These are phyloP conservation scores for Sebastes oblongus DNA, from an alignment of 2,797 vertebrate genomes.

Conservation along the genomic window DNA sequence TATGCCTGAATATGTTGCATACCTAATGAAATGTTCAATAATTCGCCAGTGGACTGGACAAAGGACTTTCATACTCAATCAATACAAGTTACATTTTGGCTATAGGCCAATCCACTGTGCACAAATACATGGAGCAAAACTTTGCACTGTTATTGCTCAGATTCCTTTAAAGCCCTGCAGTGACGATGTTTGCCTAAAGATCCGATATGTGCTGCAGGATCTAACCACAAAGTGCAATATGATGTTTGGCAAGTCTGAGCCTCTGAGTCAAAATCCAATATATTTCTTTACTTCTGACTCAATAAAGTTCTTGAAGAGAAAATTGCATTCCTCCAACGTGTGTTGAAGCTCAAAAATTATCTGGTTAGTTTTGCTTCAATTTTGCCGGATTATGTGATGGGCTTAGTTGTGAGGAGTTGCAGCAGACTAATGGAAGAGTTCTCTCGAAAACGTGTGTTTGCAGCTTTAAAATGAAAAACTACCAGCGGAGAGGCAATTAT, in stretches of 20 bases:
- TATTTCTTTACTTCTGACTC: slow-evolving; percentile 58
- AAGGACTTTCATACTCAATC: slow-evolving; percentile 8
- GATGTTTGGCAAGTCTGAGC: slow-evolving; percentile 60
- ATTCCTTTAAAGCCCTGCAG: slow-evolving; percentile 26
- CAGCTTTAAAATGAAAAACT: slow-evolving; percentile 29
- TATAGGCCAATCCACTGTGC: neutral
- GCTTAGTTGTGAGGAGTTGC: slow-evolving; percentile 46
- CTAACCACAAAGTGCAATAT: slow-evolving; percentile 53
- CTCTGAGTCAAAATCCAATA: slow-evolving; percentile 65
- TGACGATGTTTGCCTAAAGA: slow-evolving; percentile 56
- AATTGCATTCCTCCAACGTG: slow-evolving; percentile 48
- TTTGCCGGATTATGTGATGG: slow-evolving; percentile 57
- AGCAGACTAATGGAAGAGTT: slow-evolving; percentile 40
- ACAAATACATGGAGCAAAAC: neutral
- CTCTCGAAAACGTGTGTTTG: slow-evolving; percentile 22
- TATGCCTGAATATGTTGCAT: slow-evolving; percentile 3
- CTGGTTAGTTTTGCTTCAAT: slow-evolving; percentile 55
- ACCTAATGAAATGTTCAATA: neutral
- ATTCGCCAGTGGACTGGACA: slow-evolving; percentile 13
- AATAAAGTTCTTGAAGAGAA: slow-evolving; percentile 60
- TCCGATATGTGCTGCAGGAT: slow-evolving; percentile 47
- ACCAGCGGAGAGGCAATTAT: neutral
- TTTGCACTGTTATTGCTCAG: slow-evolving; percentile 19
- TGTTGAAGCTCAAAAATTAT: slow-evolving; percentile 50
- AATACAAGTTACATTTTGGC: slow-evolving; percentile 12